Percentiles rank a stretch among this genome's conserved stretches.
Evolutionary conservation across 2,888 invertebrate species (phyloP).

Genomic region (Phyllotreta cruciferae): DNA sequence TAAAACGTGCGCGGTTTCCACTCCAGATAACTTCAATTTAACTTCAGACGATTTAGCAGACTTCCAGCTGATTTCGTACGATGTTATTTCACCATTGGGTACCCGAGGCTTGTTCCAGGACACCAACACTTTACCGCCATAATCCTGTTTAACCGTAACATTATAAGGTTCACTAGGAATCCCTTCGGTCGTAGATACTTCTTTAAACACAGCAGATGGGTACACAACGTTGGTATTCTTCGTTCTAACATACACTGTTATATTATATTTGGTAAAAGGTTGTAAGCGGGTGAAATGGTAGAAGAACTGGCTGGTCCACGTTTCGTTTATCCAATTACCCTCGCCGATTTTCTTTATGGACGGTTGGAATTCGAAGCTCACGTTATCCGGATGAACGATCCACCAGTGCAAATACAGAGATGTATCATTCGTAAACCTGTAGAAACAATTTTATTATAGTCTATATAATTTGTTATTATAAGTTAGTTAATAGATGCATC

Average conservation of each 20-base stretch:
- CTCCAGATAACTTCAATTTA: constrained; percentile 57
- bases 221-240: constrained; percentile 65
- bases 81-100: constrained; percentile 69
- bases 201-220: constrained; percentile 63
- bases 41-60: constrained; percentile 68
- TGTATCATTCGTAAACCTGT: constrained; percentile 21
- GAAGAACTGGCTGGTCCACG: constrained; percentile 70
- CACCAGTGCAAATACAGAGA: constrained; percentile 27
- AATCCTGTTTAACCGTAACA: constrained; percentile 69
- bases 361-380: constrained; percentile 71
- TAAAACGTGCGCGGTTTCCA: constrained; percentile 64
- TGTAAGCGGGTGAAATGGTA: constrained; percentile 70
- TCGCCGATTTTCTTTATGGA: constrained; percentile 65
- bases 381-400: constrained; percentile 49
- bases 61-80: constrained; percentile 71
- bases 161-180: constrained; percentile 74
- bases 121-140: constrained; percentile 70
- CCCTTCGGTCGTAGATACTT: constrained; percentile 71
- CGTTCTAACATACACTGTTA: constrained; percentile 76
- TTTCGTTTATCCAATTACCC: constrained; percentile 65
- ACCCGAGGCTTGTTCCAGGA: constrained; percentile 72
- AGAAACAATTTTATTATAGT: constrained; percentile 8
- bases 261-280: constrained; percentile 78
- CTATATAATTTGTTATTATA: constrained; percentile 1
- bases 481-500: not conserved